phyloP scores from a whole-genome alignment of 2,113 vertebrate genomes.

The Boleophthalmus pectinirostris region DNA sequence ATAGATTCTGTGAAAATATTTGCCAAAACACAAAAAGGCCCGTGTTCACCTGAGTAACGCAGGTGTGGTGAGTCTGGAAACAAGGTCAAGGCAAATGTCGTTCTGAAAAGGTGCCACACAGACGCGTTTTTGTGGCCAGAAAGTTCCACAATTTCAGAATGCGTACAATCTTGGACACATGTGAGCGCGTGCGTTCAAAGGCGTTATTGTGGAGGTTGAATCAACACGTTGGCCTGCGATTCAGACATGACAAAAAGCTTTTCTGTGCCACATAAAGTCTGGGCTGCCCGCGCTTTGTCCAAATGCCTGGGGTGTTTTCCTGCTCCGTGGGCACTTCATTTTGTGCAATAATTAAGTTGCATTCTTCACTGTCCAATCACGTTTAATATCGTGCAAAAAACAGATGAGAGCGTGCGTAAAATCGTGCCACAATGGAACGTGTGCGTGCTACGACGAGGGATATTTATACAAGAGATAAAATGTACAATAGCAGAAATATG shows the following conservation, averaged over 20 bases:
- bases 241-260: background rate
- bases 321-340: background rate
- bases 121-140: background rate
- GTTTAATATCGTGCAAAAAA: background rate
- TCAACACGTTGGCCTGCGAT: conserved; percentile 4
- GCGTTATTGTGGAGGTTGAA: conserved; percentile 5
- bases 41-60: background rate
- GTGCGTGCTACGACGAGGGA: background rate
- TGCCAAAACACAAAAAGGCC: background rate
- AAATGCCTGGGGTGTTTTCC: background rate
- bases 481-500: background rate
- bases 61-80: background rate
- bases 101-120: background rate
- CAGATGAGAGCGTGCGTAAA: background rate
- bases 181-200: background rate
- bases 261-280: background rate
- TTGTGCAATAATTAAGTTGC: conserved; percentile 1
- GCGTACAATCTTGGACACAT: background rate
- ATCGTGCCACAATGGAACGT: background rate
- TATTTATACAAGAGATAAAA: background rate
- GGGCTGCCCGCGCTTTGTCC: background rate
- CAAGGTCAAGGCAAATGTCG: background rate
- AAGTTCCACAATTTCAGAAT: background rate
- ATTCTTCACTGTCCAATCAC: background rate
- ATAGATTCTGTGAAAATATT: background rate